A percentile compares a stretch with the other conserved stretches of the same genome.
Conservation (phyloP, 2,888 invertebrate genomes). For the Cryptocheilus praepositus region DNA sequence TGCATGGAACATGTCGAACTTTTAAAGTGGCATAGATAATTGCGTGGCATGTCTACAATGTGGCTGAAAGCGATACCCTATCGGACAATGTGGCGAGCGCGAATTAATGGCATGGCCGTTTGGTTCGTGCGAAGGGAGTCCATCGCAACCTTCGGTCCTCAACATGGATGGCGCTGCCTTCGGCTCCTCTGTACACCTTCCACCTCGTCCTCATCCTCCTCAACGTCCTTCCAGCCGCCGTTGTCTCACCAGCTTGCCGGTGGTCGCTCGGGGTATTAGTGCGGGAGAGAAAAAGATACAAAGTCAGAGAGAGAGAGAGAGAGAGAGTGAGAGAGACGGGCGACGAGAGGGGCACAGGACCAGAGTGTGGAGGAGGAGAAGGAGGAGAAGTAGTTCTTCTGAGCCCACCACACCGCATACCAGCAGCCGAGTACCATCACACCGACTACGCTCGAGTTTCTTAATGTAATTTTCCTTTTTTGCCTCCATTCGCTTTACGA, state of each 20-base stretch:
- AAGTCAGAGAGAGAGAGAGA: too few relatives aligned
- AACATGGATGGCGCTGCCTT: conserved; percentile 3
- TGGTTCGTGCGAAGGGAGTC: neutral
- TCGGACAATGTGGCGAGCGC: conserved; percentile 3
- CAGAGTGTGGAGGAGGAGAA: neutral
- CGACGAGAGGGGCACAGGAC: conserved; percentile 12
- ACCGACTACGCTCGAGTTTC: conserved; percentile 65
- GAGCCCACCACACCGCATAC: conserved; percentile 41
- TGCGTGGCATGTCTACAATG: neutral
- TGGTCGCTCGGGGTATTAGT: neutral
- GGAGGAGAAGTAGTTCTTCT: conserved; percentile 18
- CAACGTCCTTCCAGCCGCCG: neutral
- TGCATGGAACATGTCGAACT: too few relatives aligned
- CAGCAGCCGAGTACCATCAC: conserved; percentile 46
- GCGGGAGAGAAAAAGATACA: conserved; percentile 4
- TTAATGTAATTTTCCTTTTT: conserved; percentile 72
- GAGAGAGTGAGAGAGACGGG: neutral
- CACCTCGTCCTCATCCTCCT: neutral
- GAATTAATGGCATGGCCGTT: conserved; percentile 1
- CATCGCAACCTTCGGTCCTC: conserved; percentile 1
- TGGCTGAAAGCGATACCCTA: neutral
- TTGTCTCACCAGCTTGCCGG: neutral
- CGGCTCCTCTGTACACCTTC: neutral
- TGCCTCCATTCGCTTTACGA: conserved; percentile 70
- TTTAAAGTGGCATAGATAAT: conserved; percentile 1